Percentiles rank a stretch among this genome's conserved stretches.
phyloP scores from a whole-genome alignment of 2,888 invertebrate genomes.

The Noctuana brunneofusca region DNA sequence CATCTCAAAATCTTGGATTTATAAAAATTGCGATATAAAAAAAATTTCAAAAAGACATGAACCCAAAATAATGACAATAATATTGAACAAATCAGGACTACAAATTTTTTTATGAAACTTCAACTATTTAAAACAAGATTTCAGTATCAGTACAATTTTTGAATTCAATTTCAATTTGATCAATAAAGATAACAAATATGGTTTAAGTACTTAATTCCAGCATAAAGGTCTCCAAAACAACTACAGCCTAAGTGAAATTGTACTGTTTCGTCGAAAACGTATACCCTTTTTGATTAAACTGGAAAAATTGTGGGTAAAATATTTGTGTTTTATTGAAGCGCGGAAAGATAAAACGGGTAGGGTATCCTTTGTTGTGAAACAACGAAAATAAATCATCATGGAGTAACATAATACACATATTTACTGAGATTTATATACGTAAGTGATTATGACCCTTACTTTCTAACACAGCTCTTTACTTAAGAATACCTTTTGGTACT shows the following conservation, averaged over 20 bases:
- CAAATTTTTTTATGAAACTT: no score
- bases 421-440: neutral
- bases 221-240: constrained; percentile 5
- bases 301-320: constrained; percentile 10
- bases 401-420: neutral
- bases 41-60: no score
- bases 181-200: neutral
- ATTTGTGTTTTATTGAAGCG: constrained; percentile 18
- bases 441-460: neutral
- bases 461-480: no score
- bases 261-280: constrained; percentile 2
- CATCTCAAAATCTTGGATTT: no score
- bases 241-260: neutral
- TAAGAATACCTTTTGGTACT: no score
- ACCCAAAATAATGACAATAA: no score
- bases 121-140: neutral
- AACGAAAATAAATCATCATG: constrained; percentile 14
- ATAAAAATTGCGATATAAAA: no score
- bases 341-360: constrained; percentile 11
- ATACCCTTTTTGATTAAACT: constrained; percentile 20
- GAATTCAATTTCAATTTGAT: neutral
- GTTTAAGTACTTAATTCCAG: neutral
- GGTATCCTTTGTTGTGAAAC: constrained; percentile 5
- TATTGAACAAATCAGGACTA: no score
- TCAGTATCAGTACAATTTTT: neutral